Base-by-base conservation (phyloP, 2,888 invertebrate genomes). In the Aphidoletes aphidimyza region DNA sequence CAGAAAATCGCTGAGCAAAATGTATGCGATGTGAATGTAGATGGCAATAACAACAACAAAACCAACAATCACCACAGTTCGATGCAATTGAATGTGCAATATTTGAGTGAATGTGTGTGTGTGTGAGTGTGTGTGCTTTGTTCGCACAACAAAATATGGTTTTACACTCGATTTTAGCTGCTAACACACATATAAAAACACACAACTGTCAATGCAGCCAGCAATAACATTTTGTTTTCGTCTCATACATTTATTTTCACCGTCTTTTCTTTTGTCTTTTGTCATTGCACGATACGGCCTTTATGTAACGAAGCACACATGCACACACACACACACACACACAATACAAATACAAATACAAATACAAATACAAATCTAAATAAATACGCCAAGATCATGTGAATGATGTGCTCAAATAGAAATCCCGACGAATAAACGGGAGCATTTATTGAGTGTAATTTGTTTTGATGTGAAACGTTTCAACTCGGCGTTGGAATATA, bases 21-120 rank as follows among this genome's bases (percentile, higher is more conserved):
- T 5, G 26, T 11, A n/a, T 26, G 11, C 0, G n/a, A 22, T 22
- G n/a, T n/a, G n/a, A 47, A 47, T 47, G 47, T 22, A 8, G 6
- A 22, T 3, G n/a, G 54, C 2, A 47, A 2, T 14, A 19, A 54
- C 14, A n/a, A 54, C 54, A 54, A 2, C 54, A 54, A 5, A 54
- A 54, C 2, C n/a, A 22, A 2, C 26, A 17, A 69, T 69, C 5
- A 14, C 11, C n/a, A 30, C 26, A 30, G 34, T 69, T 69, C 14
- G 69, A 69, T 2, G 69, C 69, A 17, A 69, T 69, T 30, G 69
- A 69, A 30, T 69, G 14, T 69, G 14, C 54, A 54, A n/a, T n/a
- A n/a, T n/a, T 5, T n/a, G 17, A 47, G 47, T 47, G 47, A 22
- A 22, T 47, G 17, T 47, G 9, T 47, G 9, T 22, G 22, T n/a